These are phyloP conservation scores for Leuciscus waleckii DNA, from an alignment of 2,797 vertebrate genomes.

Conservation along the genomic window DNA sequence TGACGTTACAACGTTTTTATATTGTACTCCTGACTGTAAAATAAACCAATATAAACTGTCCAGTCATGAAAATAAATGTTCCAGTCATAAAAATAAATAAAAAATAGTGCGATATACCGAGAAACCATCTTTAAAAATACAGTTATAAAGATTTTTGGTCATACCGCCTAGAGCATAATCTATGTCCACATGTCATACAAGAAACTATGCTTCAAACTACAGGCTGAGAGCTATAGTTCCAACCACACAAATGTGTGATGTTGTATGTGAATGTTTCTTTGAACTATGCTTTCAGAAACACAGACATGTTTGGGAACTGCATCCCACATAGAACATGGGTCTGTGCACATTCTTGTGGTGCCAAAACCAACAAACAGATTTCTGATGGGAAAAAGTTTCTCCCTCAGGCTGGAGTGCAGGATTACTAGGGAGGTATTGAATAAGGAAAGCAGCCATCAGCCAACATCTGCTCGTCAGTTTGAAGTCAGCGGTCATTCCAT, in stretches of 20 bases:
- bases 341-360: neutral
- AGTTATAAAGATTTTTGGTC: too few species aligned
- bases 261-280: neutral
- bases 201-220: neutral
- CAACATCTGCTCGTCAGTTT: slow-evolving; percentile 36
- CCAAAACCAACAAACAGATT: slow-evolving; percentile 4
- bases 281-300: neutral
- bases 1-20: too few species aligned
- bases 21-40: too few species aligned
- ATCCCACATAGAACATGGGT: neutral
- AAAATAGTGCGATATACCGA: neutral
- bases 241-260: neutral
- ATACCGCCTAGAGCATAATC: neutral
- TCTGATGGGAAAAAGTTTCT: slow-evolving; percentile 13
- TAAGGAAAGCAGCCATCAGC: slow-evolving; percentile 18
- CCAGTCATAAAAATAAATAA: too few species aligned
- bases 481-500: slow-evolving; percentile 18
- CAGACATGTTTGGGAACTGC: neutral
- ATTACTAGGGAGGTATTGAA: slow-evolving; percentile 35
- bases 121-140: neutral
- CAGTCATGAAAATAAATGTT: too few species aligned
- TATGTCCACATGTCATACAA: neutral
- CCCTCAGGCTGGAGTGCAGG: slow-evolving; percentile 4
- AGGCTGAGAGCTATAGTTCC: neutral
- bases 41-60: too few species aligned